These are phyloP conservation scores for Sterrhoptilus dennistouni DNA, from an alignment of 2,113 vertebrate genomes.

Conservation along the genomic window DNA sequence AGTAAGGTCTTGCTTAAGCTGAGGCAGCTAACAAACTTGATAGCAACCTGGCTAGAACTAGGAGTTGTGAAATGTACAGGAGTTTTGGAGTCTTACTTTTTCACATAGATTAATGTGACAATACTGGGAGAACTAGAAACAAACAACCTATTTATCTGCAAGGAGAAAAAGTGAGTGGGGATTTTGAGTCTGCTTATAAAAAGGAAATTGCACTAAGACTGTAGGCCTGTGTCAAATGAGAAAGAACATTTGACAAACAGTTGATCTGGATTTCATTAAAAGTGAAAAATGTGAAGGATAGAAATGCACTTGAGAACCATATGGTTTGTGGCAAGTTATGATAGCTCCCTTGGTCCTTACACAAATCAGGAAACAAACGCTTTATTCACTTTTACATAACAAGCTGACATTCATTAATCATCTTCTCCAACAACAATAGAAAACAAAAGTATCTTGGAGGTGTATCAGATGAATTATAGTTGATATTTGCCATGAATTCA, in stretches of 20 bases:
- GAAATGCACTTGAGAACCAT: not conserved
- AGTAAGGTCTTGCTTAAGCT: not conserved
- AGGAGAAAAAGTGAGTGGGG: not conserved
- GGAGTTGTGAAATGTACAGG: not conserved
- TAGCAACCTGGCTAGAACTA: not conserved
- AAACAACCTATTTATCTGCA: not conserved
- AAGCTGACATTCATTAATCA: not conserved
- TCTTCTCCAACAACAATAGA: not conserved
- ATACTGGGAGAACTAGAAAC: not conserved
- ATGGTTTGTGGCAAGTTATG: not conserved
- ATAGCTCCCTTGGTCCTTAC: not conserved
- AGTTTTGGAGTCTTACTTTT: not conserved
- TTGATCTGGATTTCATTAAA: not conserved
- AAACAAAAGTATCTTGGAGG: not conserved
- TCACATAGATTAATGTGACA: not conserved
- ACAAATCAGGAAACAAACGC: not conserved
- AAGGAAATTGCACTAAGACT: not conserved
- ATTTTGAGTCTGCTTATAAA: not conserved
- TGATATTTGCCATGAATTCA: not conserved
- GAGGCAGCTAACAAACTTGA: not conserved
- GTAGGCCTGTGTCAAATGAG: not conserved
- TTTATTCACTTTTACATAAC: not conserved
- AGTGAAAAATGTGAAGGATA: not conserved
- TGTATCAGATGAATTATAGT: not conserved
- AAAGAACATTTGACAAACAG: not conserved